Evolutionary conservation across 2,113 vertebrate genomes (phyloP).

Genomic region (Cavia porcellus): DNA sequence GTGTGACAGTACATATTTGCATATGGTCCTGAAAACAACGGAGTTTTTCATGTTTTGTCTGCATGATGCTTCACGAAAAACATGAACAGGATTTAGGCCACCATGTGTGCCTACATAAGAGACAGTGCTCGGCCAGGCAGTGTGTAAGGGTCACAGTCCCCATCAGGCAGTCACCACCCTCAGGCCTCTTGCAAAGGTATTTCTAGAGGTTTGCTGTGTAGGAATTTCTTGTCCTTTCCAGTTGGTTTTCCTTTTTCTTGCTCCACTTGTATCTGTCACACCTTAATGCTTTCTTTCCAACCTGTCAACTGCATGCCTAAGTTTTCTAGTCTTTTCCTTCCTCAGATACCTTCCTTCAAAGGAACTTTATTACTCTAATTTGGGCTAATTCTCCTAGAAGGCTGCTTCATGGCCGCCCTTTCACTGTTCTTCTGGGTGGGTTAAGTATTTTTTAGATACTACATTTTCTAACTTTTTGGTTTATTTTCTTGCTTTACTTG

Average conservation of each 20-base stretch:
- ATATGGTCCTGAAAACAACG: background rate
- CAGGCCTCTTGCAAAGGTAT: background rate
- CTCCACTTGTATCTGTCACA: background rate
- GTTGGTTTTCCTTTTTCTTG: constrained; percentile 27
- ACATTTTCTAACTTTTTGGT: background rate
- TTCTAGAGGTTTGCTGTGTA: background rate
- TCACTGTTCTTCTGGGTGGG: background rate
- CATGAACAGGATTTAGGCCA: background rate
- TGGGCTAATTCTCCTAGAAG: background rate
- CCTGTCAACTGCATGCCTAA: background rate
- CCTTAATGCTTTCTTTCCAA: background rate
- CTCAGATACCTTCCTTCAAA: background rate
- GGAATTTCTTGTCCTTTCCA: background rate
- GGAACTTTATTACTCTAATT: background rate
- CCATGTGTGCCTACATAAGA: rapidly evolving
- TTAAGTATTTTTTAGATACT: background rate
- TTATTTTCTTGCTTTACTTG: constrained; percentile 60
- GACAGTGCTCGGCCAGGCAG: background rate
- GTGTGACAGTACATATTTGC: background rate
- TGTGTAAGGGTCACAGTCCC: background rate
- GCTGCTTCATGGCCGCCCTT: background rate
- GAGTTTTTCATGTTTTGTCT: background rate
- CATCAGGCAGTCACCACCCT: background rate
- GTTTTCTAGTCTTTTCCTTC: background rate
- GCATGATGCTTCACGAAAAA: background rate